Conservation (phyloP, 2,797 vertebrate genomes). For the Chloroceryle amazona region DNA sequence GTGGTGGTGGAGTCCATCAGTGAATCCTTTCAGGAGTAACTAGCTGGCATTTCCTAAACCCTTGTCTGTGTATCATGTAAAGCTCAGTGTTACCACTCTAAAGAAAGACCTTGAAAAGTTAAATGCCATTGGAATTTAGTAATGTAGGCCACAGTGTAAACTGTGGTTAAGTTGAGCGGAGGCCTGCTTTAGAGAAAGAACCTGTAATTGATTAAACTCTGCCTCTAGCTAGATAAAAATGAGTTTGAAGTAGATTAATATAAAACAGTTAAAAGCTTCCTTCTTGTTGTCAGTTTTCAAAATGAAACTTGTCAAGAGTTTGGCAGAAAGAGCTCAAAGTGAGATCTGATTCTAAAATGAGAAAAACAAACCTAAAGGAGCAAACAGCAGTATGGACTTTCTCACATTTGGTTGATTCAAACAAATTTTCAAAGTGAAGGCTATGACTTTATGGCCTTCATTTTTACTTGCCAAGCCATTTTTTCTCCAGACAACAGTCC, state of each 20-base stretch:
- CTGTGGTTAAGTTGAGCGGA: slow-evolving; percentile 73
- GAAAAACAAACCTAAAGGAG: slow-evolving; percentile 37
- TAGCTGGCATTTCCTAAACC: slow-evolving; percentile 58
- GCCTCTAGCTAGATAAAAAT: slow-evolving; percentile 72
- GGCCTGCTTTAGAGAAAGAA: slow-evolving; percentile 70
- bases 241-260: slow-evolving; percentile 49
- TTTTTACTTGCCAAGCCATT: slow-evolving; percentile 22
- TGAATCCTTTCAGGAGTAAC: slow-evolving; percentile 35
- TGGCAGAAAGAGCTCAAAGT: slow-evolving; percentile 40
- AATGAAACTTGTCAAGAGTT: slow-evolving; percentile 66
- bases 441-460: neutral
- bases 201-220: slow-evolving; percentile 74
- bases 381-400: neutral
- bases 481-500: slow-evolving; percentile 16
- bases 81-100: slow-evolving; percentile 52
- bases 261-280: slow-evolving; percentile 61
- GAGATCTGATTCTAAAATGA: slow-evolving; percentile 32
- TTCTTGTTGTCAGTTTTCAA: slow-evolving; percentile 47
- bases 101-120: slow-evolving; percentile 60
- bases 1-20: neutral
- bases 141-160: slow-evolving; percentile 78
- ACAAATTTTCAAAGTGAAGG: neutral
- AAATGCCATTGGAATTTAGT: slow-evolving; percentile 75
- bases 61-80: slow-evolving; percentile 36
- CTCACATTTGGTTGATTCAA: neutral